Percentiles rank a stretch among this genome's conserved stretches.
Evolutionary conservation across 2,797 vertebrate species (phyloP).

Genomic region (Poecilia picta): DNA sequence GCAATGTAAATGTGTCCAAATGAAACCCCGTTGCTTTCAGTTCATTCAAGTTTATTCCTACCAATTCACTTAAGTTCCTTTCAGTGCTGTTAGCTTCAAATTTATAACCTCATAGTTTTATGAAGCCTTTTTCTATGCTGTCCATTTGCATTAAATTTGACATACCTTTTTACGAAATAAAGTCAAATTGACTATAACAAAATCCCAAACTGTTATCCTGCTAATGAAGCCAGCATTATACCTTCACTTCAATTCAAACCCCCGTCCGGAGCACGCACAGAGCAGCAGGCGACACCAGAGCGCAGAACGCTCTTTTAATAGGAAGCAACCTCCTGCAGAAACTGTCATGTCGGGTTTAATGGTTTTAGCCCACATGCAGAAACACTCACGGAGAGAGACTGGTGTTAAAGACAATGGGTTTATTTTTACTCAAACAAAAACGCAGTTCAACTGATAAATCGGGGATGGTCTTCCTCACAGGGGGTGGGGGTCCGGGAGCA

Average conservation of each 20-base stretch:
- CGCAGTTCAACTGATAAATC: too few species aligned
- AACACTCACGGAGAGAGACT: too few species aligned
- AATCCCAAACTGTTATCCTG: background rate
- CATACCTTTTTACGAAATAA: background rate
- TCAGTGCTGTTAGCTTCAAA: background rate
- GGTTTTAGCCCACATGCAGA: too few species aligned
- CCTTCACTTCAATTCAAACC: background rate
- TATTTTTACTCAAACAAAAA: too few species aligned
- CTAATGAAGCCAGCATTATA: background rate
- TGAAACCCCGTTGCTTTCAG: background rate
- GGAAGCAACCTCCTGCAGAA: constrained; percentile 5
- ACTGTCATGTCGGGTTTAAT: too few species aligned
- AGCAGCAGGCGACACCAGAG: background rate
- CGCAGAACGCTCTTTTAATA: background rate
- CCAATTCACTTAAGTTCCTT: background rate
- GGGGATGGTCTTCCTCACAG: too few species aligned
- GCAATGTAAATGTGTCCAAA: background rate
- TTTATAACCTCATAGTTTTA: background rate
- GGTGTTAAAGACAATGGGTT: too few species aligned
- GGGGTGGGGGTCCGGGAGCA: too few species aligned
- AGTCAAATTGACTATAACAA: background rate
- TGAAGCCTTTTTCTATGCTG: background rate
- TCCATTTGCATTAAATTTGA: background rate
- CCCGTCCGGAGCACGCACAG: background rate
- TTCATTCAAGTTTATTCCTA: background rate